These are phyloP conservation scores for Eristalis pertinax DNA, from an alignment of 2,888 invertebrate species.

Conservation along the genomic window DNA sequence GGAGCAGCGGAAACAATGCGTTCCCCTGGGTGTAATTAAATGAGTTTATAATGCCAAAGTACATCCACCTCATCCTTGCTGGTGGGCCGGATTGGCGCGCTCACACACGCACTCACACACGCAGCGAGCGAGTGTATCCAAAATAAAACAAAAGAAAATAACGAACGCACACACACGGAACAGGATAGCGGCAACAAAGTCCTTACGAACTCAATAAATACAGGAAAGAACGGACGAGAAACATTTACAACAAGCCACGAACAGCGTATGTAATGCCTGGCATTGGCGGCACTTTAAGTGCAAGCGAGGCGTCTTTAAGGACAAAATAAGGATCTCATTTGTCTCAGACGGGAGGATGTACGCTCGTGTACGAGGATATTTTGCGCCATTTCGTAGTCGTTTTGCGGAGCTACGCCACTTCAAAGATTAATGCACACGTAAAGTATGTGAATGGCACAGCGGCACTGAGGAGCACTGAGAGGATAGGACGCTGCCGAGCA, in stretches of 20 bases:
- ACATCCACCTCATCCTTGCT: conserved; percentile 14
- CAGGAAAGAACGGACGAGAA: background rate
- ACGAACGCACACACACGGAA: background rate
- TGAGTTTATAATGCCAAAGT: conserved; percentile 66
- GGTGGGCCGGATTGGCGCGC: background rate
- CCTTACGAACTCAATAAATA: background rate
- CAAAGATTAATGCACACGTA: background rate
- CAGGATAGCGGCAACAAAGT: background rate
- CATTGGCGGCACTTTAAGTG: background rate
- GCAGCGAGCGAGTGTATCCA: background rate
- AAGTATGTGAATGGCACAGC: background rate
- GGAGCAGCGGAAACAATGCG: conserved; percentile 59
- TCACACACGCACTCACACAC: background rate
- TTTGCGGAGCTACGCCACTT: background rate
- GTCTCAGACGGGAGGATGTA: background rate
- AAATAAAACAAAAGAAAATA: background rate
- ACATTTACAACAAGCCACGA: background rate
- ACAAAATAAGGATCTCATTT: background rate
- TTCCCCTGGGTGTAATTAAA: conserved; percentile 68
- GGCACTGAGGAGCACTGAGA: background rate
- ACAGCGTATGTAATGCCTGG: background rate
- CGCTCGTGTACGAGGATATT: background rate
- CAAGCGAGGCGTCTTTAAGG: background rate
- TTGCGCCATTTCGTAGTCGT: background rate
- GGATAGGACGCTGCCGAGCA: conserved; percentile 5